Evolutionary conservation across 1,140 invertebrate species (phyloP).

Genomic region (Micrasema minimum): DNA sequence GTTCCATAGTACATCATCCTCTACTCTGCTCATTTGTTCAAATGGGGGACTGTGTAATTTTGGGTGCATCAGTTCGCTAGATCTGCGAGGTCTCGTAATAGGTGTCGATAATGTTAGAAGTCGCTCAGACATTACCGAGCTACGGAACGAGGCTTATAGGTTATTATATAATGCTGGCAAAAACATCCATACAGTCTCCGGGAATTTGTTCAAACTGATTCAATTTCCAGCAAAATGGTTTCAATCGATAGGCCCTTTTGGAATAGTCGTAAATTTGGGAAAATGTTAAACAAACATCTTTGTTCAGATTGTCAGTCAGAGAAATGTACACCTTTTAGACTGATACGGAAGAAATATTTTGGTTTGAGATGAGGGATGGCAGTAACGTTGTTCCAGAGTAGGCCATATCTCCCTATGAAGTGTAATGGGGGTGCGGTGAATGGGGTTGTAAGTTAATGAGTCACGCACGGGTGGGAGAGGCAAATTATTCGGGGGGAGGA

Average conservation of each 20-base stretch:
- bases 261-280: slow-evolving; percentile 2
- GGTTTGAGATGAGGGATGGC: slow-evolving; percentile 29
- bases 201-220: slow-evolving; percentile 1
- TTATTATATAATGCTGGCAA: neutral
- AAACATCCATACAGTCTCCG: slow-evolving; percentile 12
- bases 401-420: slow-evolving; percentile 28
- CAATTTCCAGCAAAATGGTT: slow-evolving; percentile 17
- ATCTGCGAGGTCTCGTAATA: slow-evolving; percentile 47
- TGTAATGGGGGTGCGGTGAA: slow-evolving; percentile 44
- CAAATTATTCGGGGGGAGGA: slow-evolving; percentile 41
- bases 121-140: slow-evolving; percentile 15
- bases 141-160: neutral
- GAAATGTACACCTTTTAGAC: slow-evolving; percentile 21
- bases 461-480: slow-evolving; percentile 49
- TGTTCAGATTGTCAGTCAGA: neutral
- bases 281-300: slow-evolving; percentile 3
- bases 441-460: slow-evolving; percentile 54
- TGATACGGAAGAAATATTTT: slow-evolving; percentile 31
- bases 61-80: slow-evolving; percentile 44
- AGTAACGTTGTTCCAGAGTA: slow-evolving; percentile 26
- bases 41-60: slow-evolving; percentile 49
- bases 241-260: slow-evolving; percentile 26
- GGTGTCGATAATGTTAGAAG: slow-evolving; percentile 48
- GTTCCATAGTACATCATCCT: slow-evolving; percentile 26
- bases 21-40: slow-evolving; percentile 50